Evolutionary conservation across 1,140 invertebrate genomes (phyloP), one percentile per base, ranked within the genome.

Genomic region (Dreissena polymorpha): DNA sequence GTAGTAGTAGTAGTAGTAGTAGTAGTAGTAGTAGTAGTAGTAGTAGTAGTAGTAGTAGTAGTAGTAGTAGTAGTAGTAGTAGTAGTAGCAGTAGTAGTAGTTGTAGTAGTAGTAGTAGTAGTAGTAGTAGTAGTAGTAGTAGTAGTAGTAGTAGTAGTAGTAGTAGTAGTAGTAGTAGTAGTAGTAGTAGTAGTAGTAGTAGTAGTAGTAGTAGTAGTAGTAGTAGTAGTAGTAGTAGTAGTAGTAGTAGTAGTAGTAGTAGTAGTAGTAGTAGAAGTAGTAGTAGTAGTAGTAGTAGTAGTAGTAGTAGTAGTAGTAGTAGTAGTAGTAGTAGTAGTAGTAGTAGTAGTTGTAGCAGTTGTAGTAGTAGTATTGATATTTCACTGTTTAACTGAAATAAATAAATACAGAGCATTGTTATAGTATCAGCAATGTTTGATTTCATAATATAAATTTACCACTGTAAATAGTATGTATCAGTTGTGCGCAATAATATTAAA

Each of bases 211-310:
- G 69, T 57, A 71, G 78, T 57, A 68, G 76, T 69, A 68, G 76
- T 78, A 0, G 65, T 69, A 69, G 76, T 78, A 78, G 76, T 69
- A 78, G 76, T 72, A 76, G 57, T 78, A 69, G 76, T 71, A 69
- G 76, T 78, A 68, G 76, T 69, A 68, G 65, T 69, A 68, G 76
- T 80, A 53, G 78, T 72, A 68, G 76, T 2, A 3, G 65, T 73
- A 68, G 76, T 69, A 3, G 76, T 2, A 68, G 76, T 78, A 5
- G 65, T 72, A 71, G 78, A 72, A 71, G 78, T 72, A 72, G 69
- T 80, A 73, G 65, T 69, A 78, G 76, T 51, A 72, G 76, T 69
- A 60, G 76, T 78, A 78, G 65, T 78, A 69, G 76, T 80, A 73
- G 78, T 80, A 78, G 73, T 21, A 76, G 57, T 67, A 76, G 1